A percentile compares a stretch with the other conserved stretches of the same genome.
Evolutionary conservation across 2,113 vertebrate species (phyloP).

Genomic region (Myiozetetes cayanensis): DNA sequence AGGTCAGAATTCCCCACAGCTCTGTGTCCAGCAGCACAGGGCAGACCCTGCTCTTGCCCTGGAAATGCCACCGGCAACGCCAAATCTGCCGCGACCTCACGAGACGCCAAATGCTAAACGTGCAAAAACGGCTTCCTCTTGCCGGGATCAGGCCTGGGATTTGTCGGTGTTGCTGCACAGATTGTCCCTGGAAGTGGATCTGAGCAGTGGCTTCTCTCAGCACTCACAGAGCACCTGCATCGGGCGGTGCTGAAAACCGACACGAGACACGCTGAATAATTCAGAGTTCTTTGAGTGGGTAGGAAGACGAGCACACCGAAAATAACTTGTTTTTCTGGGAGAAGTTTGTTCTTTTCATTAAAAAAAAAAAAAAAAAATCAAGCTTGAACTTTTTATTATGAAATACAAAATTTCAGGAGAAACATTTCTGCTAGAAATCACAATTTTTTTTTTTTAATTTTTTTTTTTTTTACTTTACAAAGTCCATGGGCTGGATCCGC

Average conservation of each 20-base stretch:
- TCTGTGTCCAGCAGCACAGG: neutral
- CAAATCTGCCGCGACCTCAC: neutral
- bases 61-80: neutral
- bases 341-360: neutral
- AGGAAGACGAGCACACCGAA: neutral
- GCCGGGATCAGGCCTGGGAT: neutral
- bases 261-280: slow-evolving; percentile 30
- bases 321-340: slow-evolving; percentile 7
- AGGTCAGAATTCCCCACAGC: neutral
- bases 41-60: neutral
- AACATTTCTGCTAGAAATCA: neutral
- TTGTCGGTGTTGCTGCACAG: neutral
- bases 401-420: neutral
- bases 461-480: neutral
- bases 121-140: neutral
- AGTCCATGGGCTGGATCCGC: neutral
- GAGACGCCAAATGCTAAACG: neutral
- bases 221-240: neutral
- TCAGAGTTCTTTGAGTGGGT: slow-evolving; percentile 18
- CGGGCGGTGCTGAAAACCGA: neutral
- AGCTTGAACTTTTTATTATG: neutral
- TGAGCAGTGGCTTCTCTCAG: neutral
- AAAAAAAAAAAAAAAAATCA: neutral
- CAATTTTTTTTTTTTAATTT: neutral
- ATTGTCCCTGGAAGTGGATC: neutral